Evolutionary conservation across 53 echinoderm and acorn worm genomes (phyloP), one percentile per base, ranked within the genome.

Genomic region (Arbacia lixula): DNA sequence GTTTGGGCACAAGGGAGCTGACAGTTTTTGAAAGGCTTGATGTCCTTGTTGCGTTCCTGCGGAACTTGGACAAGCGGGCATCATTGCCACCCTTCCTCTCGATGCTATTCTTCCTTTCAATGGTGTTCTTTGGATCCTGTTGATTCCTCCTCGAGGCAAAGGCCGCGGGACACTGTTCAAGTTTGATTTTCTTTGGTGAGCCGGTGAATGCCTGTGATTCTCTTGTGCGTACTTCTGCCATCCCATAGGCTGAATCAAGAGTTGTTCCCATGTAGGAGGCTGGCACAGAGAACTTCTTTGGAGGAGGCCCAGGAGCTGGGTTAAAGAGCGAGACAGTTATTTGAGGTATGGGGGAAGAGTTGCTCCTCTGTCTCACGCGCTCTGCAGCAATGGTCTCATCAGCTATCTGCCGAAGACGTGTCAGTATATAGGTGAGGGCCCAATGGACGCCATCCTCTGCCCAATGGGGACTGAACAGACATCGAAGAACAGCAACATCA

Each of bases 401-500:
- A 61, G 92, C 68, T 55, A 94, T 99, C 77, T 98, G 90, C 38
- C 92, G 78, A 14, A 99, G 83, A 40, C 99, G 64, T 41, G 86
- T 90, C 25, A 94, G 72, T 40, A 99, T 90, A 46, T 99, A 99
- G 41, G 88, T 91, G 14, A 99, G 89, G 32, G 99, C 99, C 99
- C 99, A 99, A 35, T 95, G 87, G 26, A 95, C 85, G 10, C 99
- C 99, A 67, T 99, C 99, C 63, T 99, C 99, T 41, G 94, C 82
- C 99, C 99, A 99, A 34, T 92, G 90, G 1, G 99, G 99, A 37
- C 91, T 92, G 67, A 99, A 99, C 55, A 99, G 74, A 68, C 99
- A 99, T n/a, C 99, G 88, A 39, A 99, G 81, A n/a, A 99, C 99
- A 82, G 92, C 94, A 36, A 99, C 95, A 83, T 99, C 99, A 95